These are phyloP conservation scores for Cerastoderma edule DNA, from an alignment of 2,888 invertebrate species.

Conservation along the genomic window DNA sequence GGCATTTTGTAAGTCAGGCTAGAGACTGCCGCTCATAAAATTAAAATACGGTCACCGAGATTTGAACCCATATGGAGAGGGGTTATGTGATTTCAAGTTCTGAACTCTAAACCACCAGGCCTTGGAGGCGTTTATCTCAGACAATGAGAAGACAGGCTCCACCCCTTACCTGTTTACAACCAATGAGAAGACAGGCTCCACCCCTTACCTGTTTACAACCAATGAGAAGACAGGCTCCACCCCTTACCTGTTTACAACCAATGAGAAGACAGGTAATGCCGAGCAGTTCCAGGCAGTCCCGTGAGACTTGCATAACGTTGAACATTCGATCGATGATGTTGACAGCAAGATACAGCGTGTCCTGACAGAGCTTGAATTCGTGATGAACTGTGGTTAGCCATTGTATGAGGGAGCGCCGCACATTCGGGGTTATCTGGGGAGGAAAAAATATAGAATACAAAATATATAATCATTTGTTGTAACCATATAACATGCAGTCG, in stretches of 20 bases:
- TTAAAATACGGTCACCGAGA: too few species aligned
- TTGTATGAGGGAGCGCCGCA: slow-evolving; percentile 70
- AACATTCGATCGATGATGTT: slow-evolving; percentile 76
- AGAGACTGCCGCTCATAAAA: too few species aligned
- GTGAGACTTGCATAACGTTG: slow-evolving; percentile 68
- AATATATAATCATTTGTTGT: not conserved
- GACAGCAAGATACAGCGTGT: slow-evolving; percentile 75
- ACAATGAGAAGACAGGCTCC: too few species aligned
- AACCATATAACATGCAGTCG: too few species aligned
- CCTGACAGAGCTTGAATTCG: slow-evolving; percentile 65
- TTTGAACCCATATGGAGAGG: too few species aligned
- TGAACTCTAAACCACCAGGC: too few species aligned
- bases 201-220: too few species aligned
- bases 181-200: too few species aligned
- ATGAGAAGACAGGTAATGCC: slow-evolving; percentile 74
- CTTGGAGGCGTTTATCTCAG: too few species aligned
- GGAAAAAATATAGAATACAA: not conserved
- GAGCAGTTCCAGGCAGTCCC: slow-evolving; percentile 74
- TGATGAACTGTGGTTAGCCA: slow-evolving; percentile 73
- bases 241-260: slow-evolving; percentile 76
- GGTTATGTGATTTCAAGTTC: too few species aligned
- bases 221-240: slow-evolving; percentile 72
- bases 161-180: too few species aligned
- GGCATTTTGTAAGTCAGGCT: too few species aligned
- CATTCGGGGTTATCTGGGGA: slow-evolving; percentile 68